Evolutionary conservation across 2,113 vertebrate genomes (phyloP).

Genomic region (Atlantisia rogersi): DNA sequence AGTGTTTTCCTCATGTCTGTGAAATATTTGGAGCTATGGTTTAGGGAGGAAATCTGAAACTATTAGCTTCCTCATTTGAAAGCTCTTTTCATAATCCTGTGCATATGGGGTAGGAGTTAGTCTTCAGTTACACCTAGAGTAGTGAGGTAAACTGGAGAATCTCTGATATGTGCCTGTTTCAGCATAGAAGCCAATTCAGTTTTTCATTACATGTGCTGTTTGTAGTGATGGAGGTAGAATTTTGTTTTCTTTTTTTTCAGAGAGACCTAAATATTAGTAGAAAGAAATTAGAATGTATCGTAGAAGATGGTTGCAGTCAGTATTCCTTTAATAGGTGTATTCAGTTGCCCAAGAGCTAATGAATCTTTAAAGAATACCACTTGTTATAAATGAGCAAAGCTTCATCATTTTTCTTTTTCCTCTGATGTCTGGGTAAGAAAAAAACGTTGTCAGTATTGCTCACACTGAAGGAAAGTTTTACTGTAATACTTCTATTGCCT

Average conservation of each 20-base stretch:
- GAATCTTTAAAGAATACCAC: not conserved
- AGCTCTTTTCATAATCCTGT: conserved; percentile 22
- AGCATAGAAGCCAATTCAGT: not conserved
- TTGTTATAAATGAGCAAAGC: not conserved
- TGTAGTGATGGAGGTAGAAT: not conserved
- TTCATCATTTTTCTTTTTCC: not conserved
- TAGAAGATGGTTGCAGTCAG: not conserved
- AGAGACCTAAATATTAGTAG: not conserved
- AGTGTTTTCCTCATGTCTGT: conserved; percentile 3
- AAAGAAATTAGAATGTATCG: not conserved
- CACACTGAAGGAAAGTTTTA: not conserved
- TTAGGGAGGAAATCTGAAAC: not conserved
- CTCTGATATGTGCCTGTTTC: not conserved
- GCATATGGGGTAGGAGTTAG: not conserved
- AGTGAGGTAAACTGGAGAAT: not conserved
- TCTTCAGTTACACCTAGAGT: not conserved
- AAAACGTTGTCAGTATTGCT: not conserved
- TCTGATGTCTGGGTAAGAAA: not conserved
- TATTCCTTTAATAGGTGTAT: not conserved
- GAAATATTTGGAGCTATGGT: not conserved
- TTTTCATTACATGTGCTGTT: not conserved
- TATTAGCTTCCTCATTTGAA: not conserved
- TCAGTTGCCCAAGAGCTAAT: not conserved
- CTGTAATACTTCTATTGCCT: not conserved
- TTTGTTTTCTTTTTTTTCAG: not conserved